Evolutionary conservation across 2,888 invertebrate genomes (phyloP), one percentile per base, ranked within the genome.

Genomic region (Cryptocephalus moraei): DNA sequence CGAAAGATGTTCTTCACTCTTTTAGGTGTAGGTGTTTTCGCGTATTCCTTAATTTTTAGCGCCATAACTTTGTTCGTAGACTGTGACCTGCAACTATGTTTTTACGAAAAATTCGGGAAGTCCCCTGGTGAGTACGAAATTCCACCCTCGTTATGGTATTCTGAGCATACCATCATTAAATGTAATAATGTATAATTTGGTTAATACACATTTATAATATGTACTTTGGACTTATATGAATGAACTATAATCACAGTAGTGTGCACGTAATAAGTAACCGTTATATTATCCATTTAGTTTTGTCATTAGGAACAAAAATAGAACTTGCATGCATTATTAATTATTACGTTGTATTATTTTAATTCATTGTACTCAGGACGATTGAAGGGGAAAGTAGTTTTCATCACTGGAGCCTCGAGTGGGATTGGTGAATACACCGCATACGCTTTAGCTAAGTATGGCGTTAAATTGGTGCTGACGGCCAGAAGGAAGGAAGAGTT

Each of bases 321-420:
- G 22, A 22, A 22, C 22, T 22, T 22, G 22, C 22, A 22, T 22
- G 6, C 22, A 6, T 22, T 22, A 22, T 22, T 6, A 22, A 22
- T 22, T 22, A 22, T 4, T 22, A 22, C 22, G 6, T 22, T 22
- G 22, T 6, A 6, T 22, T 22, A 22, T 22, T 22, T 22, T 22
- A 22, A 22, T 6, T 22, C 22, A 22, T 22, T 22, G 3, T 22
- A 22, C 22, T 36, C 36, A 65, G 65, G 61, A 12, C 52, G 59
- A 41, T 48, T 66, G 9, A 63, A 62, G 48, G 81, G 81, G 1
- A 81, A 87, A 67, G 86, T 89, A 4, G 80, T 88, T 1, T 91
- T 90, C 83, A 81, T 91, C 55, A 87, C 86, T 1, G 90, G 90
- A 39, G 86, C 89, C 1, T 89, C 89, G 0, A 85, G 86, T 70